Percentiles rank a stretch among this genome's conserved stretches.
phyloP scores from a whole-genome alignment of 2,113 vertebrate genomes.

The Conger conger region DNA sequence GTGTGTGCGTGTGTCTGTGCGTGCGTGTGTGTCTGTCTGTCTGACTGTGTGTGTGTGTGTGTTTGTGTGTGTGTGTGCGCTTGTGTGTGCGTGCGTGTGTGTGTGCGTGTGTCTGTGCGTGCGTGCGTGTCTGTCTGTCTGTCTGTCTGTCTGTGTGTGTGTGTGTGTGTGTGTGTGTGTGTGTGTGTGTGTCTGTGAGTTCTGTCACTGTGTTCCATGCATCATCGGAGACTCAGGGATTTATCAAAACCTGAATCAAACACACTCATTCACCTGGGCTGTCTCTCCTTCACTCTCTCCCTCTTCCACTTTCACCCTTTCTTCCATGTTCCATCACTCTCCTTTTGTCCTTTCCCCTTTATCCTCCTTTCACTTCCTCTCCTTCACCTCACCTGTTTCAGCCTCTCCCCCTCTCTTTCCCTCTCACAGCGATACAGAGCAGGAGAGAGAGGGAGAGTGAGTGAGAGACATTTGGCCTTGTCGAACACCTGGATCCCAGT shows the following conservation, averaged over 20 bases:
- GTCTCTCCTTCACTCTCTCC: slow-evolving; percentile 2
- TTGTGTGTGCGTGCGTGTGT: slow-evolving; percentile 43
- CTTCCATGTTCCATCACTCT: background rate
- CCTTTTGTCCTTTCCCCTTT: background rate
- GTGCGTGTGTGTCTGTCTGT: slow-evolving; percentile 41
- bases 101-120: slow-evolving; percentile 39
- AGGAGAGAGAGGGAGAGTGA: background rate
- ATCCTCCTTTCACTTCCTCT: background rate
- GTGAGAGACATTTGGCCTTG: too few relatives aligned
- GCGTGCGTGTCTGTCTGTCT: too few relatives aligned
- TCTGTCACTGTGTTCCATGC: slow-evolving; percentile 21
- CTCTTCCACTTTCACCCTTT: background rate
- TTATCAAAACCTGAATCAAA: slow-evolving; percentile 35
- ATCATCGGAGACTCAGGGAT: slow-evolving; percentile 25
- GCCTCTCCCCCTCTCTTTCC: background rate
- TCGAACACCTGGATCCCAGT: too few relatives aligned
- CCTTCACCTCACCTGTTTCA: slow-evolving; percentile 11
- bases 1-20: background rate
- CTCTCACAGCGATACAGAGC: background rate
- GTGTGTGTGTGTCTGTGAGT: slow-evolving; percentile 22
- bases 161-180: slow-evolving; percentile 20
- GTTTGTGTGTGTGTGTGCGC: background rate
- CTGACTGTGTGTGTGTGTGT: slow-evolving; percentile 31
- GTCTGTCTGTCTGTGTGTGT: slow-evolving; percentile 10
- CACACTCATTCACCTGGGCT: slow-evolving; percentile 28